Evolutionary conservation across 2,888 invertebrate species (phyloP).

Genomic region (Phengaris alcon): DNA sequence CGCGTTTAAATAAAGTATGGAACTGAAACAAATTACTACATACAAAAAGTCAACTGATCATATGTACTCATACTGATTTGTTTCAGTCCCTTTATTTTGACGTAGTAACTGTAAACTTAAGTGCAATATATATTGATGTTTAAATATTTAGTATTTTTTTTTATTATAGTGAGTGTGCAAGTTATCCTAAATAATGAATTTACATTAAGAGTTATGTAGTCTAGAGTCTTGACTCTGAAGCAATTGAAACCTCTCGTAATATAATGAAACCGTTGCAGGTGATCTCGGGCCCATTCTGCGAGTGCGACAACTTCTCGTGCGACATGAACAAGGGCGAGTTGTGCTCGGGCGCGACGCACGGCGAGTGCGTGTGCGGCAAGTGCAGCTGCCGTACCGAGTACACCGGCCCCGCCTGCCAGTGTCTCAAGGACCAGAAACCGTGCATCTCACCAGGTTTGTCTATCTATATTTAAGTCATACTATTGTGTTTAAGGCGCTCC

Average conservation of each 20-base stretch:
- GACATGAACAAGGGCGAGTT: constrained; percentile 88
- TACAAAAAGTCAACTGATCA: not conserved
- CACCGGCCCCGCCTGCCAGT: constrained; percentile 91
- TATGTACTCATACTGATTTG: not conserved
- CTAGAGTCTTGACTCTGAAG: too few relatives aligned
- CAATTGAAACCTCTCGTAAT: not conserved
- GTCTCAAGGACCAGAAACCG: constrained; percentile 85
- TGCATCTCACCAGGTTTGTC: constrained; percentile 83
- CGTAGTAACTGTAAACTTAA: too few relatives aligned
- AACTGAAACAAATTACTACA: not conserved
- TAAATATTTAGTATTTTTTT: too few relatives aligned
- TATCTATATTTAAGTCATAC: too few relatives aligned
- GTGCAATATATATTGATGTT: too few relatives aligned
- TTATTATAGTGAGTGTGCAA: too few relatives aligned
- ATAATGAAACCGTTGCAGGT: constrained; percentile 55
- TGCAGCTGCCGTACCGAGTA: constrained; percentile 90
- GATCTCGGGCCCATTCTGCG: constrained; percentile 90
- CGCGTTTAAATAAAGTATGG: too few relatives aligned
- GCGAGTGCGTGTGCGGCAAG: constrained; percentile 92
- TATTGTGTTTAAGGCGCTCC: too few relatives aligned
- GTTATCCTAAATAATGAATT: too few relatives aligned
- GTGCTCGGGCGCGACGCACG: constrained; percentile 90
- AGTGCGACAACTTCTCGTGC: constrained; percentile 98
- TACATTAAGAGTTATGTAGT: too few relatives aligned
- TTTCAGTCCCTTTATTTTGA: too few relatives aligned